These are phyloP conservation scores for Catamblyrhynchus diadema DNA, from an alignment of 2,797 vertebrate genomes.

Conservation along the genomic window DNA sequence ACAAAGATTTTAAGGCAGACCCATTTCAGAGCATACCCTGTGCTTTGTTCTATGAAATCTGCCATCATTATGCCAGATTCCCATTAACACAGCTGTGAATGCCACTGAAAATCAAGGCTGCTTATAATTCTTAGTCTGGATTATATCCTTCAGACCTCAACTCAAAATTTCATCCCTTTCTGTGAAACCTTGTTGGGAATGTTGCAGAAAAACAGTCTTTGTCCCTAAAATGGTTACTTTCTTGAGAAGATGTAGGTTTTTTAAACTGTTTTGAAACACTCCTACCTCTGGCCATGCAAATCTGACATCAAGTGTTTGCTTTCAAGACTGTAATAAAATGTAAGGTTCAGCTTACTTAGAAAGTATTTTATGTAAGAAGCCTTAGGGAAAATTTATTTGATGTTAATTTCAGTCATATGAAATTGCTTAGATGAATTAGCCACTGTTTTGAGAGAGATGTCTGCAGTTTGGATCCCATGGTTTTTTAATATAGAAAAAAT, in stretches of 20 bases:
- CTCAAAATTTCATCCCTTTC: not conserved
- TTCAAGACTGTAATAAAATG: not conserved
- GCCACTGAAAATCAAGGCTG: not conserved
- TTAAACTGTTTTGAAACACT: not conserved
- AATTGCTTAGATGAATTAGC: not conserved
- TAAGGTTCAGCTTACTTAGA: not conserved
- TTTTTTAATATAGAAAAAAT: not conserved
- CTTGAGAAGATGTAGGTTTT: not conserved
- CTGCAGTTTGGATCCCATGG: not conserved
- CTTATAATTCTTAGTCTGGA: not conserved
- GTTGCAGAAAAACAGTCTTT: not conserved
- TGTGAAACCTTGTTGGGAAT: not conserved
- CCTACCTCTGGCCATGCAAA: not conserved
- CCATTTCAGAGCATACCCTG: not conserved
- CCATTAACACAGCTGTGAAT: not conserved
- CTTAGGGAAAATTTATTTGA: not conserved
- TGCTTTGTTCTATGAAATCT: not conserved
- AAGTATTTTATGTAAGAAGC: not conserved
- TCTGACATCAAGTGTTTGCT: not conserved
- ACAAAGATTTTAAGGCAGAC: not conserved
- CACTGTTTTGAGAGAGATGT: not conserved
- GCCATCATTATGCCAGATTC: not conserved
- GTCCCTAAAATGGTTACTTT: not conserved
- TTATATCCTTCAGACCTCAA: not conserved
- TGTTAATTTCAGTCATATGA: not conserved